Percentiles rank a stretch among this genome's conserved stretches.
These are phyloP conservation scores for Altica lythri DNA, from an alignment of 2,888 invertebrate species.

Conservation along the genomic window DNA sequence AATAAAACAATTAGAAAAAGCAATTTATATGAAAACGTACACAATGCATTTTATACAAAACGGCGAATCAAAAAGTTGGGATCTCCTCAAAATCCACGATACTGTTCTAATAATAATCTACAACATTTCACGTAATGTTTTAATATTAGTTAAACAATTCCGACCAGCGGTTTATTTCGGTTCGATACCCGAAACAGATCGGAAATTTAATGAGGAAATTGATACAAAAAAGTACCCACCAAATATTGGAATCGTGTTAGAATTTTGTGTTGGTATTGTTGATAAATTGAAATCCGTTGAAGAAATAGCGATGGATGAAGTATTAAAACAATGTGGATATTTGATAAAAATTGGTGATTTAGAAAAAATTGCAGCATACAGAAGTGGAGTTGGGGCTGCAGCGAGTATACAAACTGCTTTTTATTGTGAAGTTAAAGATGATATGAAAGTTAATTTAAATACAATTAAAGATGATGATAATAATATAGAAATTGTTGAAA, in stretches of 20 bases:
- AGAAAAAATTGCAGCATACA: slow-evolving; percentile 67
- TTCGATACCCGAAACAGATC: slow-evolving; percentile 64
- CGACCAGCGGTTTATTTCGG: slow-evolving; percentile 85
- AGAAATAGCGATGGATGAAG: slow-evolving; percentile 85
- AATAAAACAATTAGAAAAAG: slow-evolving; percentile 54
- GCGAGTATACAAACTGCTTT: too few relatives aligned
- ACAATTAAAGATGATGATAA: too few relatives aligned
- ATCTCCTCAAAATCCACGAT: slow-evolving; percentile 79
- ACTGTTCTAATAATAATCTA: slow-evolving; percentile 85
- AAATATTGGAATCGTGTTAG: slow-evolving; percentile 77
- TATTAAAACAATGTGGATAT: slow-evolving; percentile 94
- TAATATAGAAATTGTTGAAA: too few relatives aligned
- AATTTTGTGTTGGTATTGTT: slow-evolving; percentile 93
- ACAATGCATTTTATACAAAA: slow-evolving; percentile 77
- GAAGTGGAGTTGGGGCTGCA: too few relatives aligned
- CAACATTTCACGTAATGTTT: slow-evolving; percentile 73
- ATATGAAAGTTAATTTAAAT: too few relatives aligned
- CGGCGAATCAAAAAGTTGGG: slow-evolving; percentile 78
- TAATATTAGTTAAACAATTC: slow-evolving; percentile 90
- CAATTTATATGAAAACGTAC: slow-evolving; percentile 72
- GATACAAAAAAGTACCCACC: slow-evolving; percentile 72
- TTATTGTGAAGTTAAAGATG: too few relatives aligned
- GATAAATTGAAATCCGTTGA: slow-evolving; percentile 76
- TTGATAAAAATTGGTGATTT: slow-evolving; percentile 71
- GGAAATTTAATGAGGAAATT: slow-evolving; percentile 56